Conservation (phyloP, 2,888 invertebrate genomes). For the Sesamia inferens region DNA sequence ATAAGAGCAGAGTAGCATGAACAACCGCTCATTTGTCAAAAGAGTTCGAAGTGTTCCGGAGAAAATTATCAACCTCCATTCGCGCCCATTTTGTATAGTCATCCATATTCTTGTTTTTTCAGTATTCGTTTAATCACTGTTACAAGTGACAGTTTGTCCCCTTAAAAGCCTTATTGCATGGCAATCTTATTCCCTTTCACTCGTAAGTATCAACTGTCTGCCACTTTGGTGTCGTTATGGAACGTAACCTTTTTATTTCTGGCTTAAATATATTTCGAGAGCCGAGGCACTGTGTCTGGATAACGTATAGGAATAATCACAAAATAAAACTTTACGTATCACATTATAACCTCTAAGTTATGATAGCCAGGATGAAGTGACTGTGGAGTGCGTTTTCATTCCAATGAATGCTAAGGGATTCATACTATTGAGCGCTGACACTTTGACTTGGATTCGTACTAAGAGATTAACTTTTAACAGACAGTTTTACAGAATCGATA, state of each 20-base stretch:
- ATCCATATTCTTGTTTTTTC: conserved; percentile 43
- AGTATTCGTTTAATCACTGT: conserved; percentile 44
- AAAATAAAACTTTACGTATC: not conserved
- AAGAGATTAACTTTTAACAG: too few species aligned
- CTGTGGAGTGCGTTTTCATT: too few species aligned
- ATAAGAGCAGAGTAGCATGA: conserved; percentile 23
- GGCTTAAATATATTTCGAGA: not conserved
- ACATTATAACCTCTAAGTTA: not conserved
- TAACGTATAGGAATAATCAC: not conserved
- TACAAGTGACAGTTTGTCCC: conserved; percentile 28
- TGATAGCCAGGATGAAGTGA: not conserved
- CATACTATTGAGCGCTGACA: too few species aligned
- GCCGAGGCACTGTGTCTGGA: not conserved
- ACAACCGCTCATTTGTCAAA: conserved; percentile 57
- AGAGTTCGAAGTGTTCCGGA: conserved; percentile 31
- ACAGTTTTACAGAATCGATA: too few species aligned
- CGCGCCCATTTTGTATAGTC: conserved; percentile 23
- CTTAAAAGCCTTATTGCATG: not conserved
- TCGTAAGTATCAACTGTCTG: conserved; percentile 5
- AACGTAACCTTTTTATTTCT: not conserved
- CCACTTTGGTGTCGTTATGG: not conserved
- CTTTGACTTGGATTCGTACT: too few species aligned
- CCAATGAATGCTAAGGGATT: too few species aligned
- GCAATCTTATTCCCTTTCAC: conserved; percentile 2
- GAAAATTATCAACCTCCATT: conserved; percentile 53